Evolutionary conservation across 2,888 invertebrate species (phyloP), one percentile per base, ranked within the genome.

Genomic region (Lymantria dispar): DNA sequence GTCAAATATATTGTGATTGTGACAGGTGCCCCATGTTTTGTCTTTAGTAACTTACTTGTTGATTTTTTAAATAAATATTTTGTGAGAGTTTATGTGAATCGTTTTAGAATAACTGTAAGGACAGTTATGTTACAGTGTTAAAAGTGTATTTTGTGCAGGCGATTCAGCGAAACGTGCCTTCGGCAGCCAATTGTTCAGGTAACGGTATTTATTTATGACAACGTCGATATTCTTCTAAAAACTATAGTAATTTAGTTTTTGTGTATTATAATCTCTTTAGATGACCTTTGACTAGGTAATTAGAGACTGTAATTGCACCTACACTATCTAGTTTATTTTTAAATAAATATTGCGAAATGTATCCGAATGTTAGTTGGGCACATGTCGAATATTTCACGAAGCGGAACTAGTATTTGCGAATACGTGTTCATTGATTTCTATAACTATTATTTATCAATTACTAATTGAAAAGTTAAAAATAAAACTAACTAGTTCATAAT

Each of bases 131-230:
- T 81, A 73, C 80, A 85, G 76, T 75, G 65, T 62, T 62, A 50
- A 63, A 69, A 65, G 71, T 74, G 72, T 44, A 63, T 46, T 54
- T 55, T 60, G 71, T 65, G 65, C 59, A 64, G 58, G 64, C 69
- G 68, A 72, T 66, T 65, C 65, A 67, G 67, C 70, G 63, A 67
- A 70, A 59, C 72, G 67, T 69, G 70, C 62, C 64, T 66, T 70
- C 71, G 63, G 70, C 69, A 74, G 70, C 77, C 70, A 67, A 78
- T 75, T 75, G 72, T 73, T 76, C 82, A 90, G 90, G 89, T 90
- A 90, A 90, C 90, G 90, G 90, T 87, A 90, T 86, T 81, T 85
- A 80, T 82, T 83, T 85, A 82, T 85, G 87, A 83, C 84, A 78
- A 88, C 88, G 87, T 88, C 76, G 81, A 78, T 80, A 74, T 66